phyloP scores from a whole-genome alignment of 2,113 vertebrate genomes.

The Conger conger region DNA sequence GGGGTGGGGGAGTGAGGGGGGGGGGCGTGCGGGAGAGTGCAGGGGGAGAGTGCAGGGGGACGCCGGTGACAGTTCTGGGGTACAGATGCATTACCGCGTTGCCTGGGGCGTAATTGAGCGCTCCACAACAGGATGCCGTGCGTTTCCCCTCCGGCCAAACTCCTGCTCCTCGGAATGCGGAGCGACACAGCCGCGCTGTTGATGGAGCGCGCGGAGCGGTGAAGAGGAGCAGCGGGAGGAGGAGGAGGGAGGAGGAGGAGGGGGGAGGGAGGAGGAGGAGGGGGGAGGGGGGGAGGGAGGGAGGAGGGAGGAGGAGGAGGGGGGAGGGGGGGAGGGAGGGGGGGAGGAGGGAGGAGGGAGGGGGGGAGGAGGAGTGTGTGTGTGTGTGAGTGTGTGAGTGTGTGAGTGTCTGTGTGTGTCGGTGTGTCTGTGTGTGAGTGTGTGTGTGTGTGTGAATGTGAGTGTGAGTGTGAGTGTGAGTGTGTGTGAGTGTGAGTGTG shows the following conservation, averaged over 20 bases:
- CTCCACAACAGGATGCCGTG: conserved; percentile 54
- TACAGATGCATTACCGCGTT: conserved; percentile 60
- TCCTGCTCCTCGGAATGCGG: neutral
- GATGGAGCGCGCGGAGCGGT: neutral
- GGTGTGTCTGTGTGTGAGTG: too few species aligned
- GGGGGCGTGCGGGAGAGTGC: neutral
- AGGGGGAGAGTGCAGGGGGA: conserved; percentile 24
- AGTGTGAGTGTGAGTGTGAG: too few species aligned
- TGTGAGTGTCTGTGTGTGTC: too few species aligned
- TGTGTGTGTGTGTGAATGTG: too few species aligned
- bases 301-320: too few species aligned
- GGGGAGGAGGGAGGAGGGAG: too few species aligned
- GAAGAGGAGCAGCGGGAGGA: neutral
- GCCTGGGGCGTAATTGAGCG: conserved; percentile 62
- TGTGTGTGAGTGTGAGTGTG: too few species aligned
- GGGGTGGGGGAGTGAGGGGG: neutral
- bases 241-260: too few species aligned
- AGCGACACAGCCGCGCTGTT: neutral
- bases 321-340: too few species aligned
- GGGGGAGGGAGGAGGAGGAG: neutral
- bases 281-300: too few species aligned
- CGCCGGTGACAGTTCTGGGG: conserved; percentile 60
- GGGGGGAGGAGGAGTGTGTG: too few species aligned
- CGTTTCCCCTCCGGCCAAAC: conserved; percentile 44
- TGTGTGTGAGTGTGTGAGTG: too few species aligned